Percentiles rank a stretch among this genome's conserved stretches.
Evolutionary conservation across 2,113 vertebrate genomes (phyloP).

Genomic region (Hylia prasina): DNA sequence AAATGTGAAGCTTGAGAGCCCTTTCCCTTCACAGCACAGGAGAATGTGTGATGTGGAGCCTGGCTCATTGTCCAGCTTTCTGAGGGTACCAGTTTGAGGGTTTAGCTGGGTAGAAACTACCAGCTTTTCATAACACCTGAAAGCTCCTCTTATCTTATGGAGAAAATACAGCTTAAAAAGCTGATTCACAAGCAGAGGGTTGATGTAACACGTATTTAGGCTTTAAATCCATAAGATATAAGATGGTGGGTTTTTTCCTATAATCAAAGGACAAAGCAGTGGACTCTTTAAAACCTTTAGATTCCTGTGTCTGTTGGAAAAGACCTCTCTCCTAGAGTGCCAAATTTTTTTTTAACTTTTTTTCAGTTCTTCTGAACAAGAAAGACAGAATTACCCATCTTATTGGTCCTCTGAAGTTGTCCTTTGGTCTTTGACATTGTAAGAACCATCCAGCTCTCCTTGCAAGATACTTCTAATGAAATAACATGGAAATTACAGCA

Average conservation of each 20-base stretch:
- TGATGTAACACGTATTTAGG: neutral
- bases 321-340: neutral
- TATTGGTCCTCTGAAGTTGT: neutral
- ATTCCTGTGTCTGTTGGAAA: neutral
- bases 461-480: neutral
- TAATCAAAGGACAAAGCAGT: neutral
- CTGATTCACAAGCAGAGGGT: neutral
- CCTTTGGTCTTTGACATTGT: neutral
- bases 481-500: neutral
- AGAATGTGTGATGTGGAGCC: neutral
- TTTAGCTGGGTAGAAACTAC: neutral
- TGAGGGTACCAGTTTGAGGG: neutral
- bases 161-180: neutral
- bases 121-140: neutral
- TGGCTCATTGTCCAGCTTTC: neutral
- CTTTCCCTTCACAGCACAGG: neutral
- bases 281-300: neutral
- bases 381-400: neutral
- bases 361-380: neutral
- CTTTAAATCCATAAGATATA: neutral
- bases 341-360: neutral
- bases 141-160: neutral
- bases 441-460: neutral
- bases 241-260: too few relatives aligned
- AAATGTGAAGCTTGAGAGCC: neutral